Evolutionary conservation across 2,888 invertebrate genomes (phyloP), one percentile per base, ranked within the genome.

Genomic region (Chymomyza caudatula): DNA sequence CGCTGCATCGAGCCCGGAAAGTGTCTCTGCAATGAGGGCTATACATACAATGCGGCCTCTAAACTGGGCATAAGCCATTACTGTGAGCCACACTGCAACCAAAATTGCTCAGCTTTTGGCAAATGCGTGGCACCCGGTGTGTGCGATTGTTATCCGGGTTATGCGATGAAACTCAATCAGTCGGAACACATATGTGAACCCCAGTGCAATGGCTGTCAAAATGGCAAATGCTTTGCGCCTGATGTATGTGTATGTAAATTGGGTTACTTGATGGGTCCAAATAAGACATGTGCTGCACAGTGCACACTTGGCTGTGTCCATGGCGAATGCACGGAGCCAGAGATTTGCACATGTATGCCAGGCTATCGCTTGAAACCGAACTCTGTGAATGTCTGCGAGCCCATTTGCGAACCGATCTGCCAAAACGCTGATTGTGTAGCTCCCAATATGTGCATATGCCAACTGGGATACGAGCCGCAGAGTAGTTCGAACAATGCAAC

Each of bases 261-360:
- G 1, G 90, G 89, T 4, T 88, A 88, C 53, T 67, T 87, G 2
- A 89, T 90, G 90, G 89, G 89, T 0, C 77, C 86, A 1, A 61
- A 77, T 13, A 69, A 73, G 0, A 71, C 20, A 15, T 90, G 90
- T 52, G 82, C 86, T 4, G 87, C 90, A 0, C 71, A 75, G 4
- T 90, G 90, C 69, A 80, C 63, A 0, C 42, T 74, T 1, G 66
- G 63, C 3, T 90, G 90, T 58, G 20, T 72, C 2, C 73, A 89
- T 52, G 90, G 88, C n/a, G 53, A 89, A 5, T 94, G 94, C 83
- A 90, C 91, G 1, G 92, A 72, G 1, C 89, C 89, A 1, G 78
- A 77, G 15, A 70, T 73, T n/a, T 89, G 89, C 43, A 59, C 71
- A 1, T 89, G 89, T 44, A 53, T 62, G 13, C 15, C 60, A 0